Evolutionary conservation across 1,140 invertebrate genomes (phyloP).

Genomic region (Drosophila ficusphila): DNA sequence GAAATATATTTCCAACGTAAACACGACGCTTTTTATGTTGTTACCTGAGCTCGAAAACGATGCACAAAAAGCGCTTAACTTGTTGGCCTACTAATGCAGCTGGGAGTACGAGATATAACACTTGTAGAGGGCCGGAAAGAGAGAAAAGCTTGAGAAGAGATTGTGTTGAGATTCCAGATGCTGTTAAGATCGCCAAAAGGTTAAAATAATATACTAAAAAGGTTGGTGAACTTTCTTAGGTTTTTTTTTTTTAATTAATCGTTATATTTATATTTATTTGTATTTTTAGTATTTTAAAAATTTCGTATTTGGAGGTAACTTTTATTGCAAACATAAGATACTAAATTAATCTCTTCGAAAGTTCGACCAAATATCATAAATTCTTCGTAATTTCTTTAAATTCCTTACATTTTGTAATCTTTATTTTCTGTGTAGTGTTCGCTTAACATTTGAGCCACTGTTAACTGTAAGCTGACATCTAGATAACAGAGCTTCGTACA

Average conservation of each 20-base stretch:
- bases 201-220: no score
- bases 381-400: no score
- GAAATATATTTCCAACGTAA: slow-evolving; percentile 67
- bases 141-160: slow-evolving; percentile 14
- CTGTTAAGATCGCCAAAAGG: slow-evolving; percentile 5
- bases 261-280: no score
- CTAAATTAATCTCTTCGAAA: no score
- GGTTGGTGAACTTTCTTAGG: no score
- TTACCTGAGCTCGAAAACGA: slow-evolving; percentile 50
- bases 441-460: slow-evolving; percentile 13
- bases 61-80: slow-evolving; percentile 58
- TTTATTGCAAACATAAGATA: no score
- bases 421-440: no score
- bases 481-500: slow-evolving; percentile 26
- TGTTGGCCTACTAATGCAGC: slow-evolving; percentile 78
- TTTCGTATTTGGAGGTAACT: no score
- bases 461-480: not conserved
- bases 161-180: not conserved
- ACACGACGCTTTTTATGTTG: slow-evolving; percentile 60
- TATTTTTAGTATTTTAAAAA: no score
- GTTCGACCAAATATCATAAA: no score
- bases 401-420: no score
- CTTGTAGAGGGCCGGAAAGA: slow-evolving; percentile 11
- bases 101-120: not conserved
- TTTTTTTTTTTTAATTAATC: no score